Percentiles rank a stretch among this genome's conserved stretches.
Evolutionary conservation across 2,113 vertebrate genomes (phyloP).

Genomic region (Noctilio leporinus): DNA sequence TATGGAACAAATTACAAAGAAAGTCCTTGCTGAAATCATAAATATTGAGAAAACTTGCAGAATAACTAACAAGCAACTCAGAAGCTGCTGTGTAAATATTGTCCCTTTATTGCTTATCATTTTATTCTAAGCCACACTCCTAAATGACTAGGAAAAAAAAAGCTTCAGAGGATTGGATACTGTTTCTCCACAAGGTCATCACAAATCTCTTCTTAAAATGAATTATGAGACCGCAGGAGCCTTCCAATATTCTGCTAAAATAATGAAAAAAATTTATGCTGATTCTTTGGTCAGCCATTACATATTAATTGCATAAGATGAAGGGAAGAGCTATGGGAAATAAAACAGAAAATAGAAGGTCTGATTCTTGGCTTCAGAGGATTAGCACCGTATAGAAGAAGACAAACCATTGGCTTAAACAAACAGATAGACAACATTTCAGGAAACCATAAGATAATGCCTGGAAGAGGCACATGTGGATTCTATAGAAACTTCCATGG

Average conservation of each 20-base stretch:
- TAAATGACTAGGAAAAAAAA: neutral
- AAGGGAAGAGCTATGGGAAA: neutral
- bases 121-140: neutral
- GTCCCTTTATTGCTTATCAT: neutral
- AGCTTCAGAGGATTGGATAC: neutral
- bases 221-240: neutral
- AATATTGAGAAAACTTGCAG: neutral
- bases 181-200: neutral
- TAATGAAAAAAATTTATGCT: neutral
- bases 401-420: neutral
- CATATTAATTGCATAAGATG: neutral
- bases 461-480: neutral
- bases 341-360: constrained; percentile 12
- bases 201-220: neutral
- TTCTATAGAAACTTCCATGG: neutral
- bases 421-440: neutral
- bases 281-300: neutral
- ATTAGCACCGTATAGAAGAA: neutral
- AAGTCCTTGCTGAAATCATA: neutral
- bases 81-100: neutral
- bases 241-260: neutral
- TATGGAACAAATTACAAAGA: neutral
- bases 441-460: neutral
- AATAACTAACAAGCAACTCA: neutral
- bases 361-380: neutral